Conservation (phyloP, 2,113 vertebrate species). For the Corythaixoides concolor region DNA sequence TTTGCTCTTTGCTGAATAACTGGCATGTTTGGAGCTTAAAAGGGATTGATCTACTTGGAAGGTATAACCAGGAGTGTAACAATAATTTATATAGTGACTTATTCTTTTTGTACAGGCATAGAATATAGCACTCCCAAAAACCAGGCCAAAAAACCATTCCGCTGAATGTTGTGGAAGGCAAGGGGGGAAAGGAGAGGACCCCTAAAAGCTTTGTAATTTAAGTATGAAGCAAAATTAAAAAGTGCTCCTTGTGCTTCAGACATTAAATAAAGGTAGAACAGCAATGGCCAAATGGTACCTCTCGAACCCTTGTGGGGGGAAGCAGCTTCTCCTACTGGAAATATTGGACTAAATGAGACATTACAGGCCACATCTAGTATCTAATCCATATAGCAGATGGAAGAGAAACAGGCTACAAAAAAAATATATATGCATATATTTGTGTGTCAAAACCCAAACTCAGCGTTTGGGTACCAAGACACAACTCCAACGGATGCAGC, state of each 20-base stretch:
- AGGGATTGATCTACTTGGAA: not conserved
- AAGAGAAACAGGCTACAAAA: not conserved
- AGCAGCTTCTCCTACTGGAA: not conserved
- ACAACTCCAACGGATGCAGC: not conserved
- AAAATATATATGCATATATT: not conserved
- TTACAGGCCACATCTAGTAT: not conserved
- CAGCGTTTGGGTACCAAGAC: not conserved
- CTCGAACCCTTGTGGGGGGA: not conserved
- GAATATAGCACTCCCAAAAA: not conserved
- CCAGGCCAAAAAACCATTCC: not conserved
- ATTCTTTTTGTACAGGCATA: not conserved
- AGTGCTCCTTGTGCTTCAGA: not conserved
- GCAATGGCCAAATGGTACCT: not conserved
- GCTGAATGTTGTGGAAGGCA: not conserved
- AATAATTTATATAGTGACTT: not conserved
- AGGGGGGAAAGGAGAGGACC: not conserved
- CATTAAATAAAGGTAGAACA: not conserved
- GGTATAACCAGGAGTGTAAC: not conserved
- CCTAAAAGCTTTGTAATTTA: not conserved
- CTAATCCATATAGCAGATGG: not conserved
- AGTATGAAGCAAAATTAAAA: not conserved
- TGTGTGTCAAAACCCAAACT: not conserved
- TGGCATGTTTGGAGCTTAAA: not conserved
- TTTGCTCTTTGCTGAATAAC: conserved; percentile 3
- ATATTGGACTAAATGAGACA: not conserved